A percentile compares a stretch with the other conserved stretches of the same genome.
Evolutionary conservation across 2,797 vertebrate species (phyloP).

Genomic region (Acomys russatus): DNA sequence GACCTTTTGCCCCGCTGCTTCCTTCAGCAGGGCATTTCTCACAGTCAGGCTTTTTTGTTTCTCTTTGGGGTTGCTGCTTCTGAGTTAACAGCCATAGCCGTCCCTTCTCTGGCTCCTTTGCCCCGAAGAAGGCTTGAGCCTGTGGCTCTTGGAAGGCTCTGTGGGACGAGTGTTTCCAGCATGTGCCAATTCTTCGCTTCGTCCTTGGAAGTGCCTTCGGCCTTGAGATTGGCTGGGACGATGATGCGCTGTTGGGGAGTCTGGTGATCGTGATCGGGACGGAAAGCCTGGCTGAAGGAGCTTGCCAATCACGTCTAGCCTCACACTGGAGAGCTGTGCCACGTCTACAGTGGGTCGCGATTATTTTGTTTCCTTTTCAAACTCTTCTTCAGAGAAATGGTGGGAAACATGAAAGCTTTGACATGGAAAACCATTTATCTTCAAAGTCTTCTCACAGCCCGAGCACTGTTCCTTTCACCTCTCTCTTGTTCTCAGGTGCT

Average conservation of each 20-base stretch:
- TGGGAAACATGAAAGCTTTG: conserved; percentile 63
- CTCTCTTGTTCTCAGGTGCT: neutral
- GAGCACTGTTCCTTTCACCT: conserved; percentile 45
- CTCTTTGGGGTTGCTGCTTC: neutral
- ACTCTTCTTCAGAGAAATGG: conserved; percentile 8
- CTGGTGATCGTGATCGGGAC: too few relatives aligned
- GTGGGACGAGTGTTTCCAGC: fast-evolving
- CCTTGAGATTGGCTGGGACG: neutral
- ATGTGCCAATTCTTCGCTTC: neutral
- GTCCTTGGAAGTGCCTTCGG: fast-evolving
- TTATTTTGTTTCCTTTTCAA: conserved; percentile 39
- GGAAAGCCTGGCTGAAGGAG: neutral
- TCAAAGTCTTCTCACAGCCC: neutral
- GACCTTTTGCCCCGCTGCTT: neutral
- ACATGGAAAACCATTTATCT: conserved; percentile 48
- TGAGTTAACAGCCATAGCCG: neutral
- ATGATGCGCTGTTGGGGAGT: neutral
- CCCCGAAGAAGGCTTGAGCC: neutral
- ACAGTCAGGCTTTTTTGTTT: neutral
- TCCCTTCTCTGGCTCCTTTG: neutral
- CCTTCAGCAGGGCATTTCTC: neutral
- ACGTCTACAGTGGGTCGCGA: neutral
- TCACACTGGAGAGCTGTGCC: fast-evolving
- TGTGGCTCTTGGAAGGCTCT: neutral
- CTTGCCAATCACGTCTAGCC: neutral